phyloP scores from a whole-genome alignment of 2,113 vertebrate species.

The Canis aureus region DNA sequence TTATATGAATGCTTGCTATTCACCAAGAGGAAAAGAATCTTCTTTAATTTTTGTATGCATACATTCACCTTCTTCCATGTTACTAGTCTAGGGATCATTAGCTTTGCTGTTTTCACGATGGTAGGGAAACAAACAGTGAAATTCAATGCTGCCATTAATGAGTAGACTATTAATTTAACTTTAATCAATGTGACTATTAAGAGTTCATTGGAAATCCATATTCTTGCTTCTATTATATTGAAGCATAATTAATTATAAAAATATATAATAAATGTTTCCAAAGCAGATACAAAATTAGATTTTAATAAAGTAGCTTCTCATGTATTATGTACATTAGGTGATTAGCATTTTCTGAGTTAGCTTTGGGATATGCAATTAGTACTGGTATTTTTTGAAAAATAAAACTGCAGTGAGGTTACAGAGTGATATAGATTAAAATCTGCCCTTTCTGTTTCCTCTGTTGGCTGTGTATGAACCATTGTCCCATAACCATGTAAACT shows the following conservation, averaged over 20 bases:
- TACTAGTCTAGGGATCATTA: background rate
- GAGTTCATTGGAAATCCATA: background rate
- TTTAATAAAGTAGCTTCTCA: background rate
- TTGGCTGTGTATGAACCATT: background rate
- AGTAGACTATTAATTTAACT: slow-evolving; percentile 10
- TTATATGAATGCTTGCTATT: background rate
- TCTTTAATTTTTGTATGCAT: background rate
- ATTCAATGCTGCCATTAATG: background rate
- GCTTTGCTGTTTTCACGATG: background rate
- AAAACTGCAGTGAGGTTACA: background rate
- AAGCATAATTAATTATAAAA: slow-evolving; percentile 18
- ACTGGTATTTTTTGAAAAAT: background rate
- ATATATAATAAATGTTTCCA: background rate
- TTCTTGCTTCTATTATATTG: background rate
- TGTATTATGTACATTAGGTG: background rate
- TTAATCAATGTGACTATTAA: background rate
- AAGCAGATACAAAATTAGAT: background rate
- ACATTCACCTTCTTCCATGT: background rate
- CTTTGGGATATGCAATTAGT: background rate
- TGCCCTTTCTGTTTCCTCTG: background rate
- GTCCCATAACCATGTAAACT: too few species aligned
- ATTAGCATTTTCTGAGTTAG: background rate
- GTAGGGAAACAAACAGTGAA: background rate
- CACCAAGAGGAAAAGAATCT: background rate
- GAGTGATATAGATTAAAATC: background rate